Evolutionary conservation across 37 sponge, comb jelly and placozoan species (phyloP).

Genomic region (Amphimedon queenslandica): DNA sequence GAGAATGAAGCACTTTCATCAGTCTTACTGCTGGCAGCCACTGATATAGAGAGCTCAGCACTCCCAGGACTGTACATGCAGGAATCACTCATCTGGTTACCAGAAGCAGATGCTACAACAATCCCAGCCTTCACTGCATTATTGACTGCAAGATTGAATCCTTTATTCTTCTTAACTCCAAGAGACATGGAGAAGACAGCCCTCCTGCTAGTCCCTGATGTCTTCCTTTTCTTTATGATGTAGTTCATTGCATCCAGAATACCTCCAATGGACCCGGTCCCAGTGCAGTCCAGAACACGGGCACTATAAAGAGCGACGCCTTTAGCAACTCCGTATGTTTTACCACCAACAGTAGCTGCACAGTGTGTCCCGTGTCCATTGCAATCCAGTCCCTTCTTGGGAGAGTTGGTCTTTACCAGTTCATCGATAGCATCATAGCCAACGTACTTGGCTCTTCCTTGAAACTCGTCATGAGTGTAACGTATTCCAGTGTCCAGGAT

Average conservation of each 20-base stretch:
- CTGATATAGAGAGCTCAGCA: constrained; percentile 44
- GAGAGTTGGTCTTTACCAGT: constrained; percentile 36
- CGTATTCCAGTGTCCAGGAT: constrained; percentile 73
- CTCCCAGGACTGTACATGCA: constrained; percentile 64
- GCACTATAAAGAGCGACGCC: constrained; percentile 47
- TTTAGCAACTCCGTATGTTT: constrained; percentile 69
- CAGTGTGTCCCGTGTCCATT: constrained; percentile 79
- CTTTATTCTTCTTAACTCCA: constrained; percentile 32
- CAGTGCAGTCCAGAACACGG: constrained; percentile 58
- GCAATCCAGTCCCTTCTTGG: constrained; percentile 58
- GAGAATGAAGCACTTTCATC: constrained; percentile 48
- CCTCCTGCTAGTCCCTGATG: constrained; percentile 1
- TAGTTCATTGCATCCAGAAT: constrained; percentile 55
- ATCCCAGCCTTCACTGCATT: constrained; percentile 30
- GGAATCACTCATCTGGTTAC: constrained; percentile 62
- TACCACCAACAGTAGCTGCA: constrained; percentile 72
- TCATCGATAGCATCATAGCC: constrained; percentile 71
- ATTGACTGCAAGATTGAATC: constrained; percentile 33
- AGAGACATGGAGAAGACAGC: constrained; percentile 66
- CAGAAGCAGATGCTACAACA: constrained; percentile 55
- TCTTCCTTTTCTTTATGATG: constrained; percentile 29
- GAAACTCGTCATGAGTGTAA: constrained; percentile 63
- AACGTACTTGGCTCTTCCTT: constrained; percentile 54
- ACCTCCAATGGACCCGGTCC: constrained; percentile 69
- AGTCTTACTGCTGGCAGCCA: constrained; percentile 49